phyloP scores from a whole-genome alignment of 2,113 vertebrate species.

The Myrmecobius fasciatus region DNA sequence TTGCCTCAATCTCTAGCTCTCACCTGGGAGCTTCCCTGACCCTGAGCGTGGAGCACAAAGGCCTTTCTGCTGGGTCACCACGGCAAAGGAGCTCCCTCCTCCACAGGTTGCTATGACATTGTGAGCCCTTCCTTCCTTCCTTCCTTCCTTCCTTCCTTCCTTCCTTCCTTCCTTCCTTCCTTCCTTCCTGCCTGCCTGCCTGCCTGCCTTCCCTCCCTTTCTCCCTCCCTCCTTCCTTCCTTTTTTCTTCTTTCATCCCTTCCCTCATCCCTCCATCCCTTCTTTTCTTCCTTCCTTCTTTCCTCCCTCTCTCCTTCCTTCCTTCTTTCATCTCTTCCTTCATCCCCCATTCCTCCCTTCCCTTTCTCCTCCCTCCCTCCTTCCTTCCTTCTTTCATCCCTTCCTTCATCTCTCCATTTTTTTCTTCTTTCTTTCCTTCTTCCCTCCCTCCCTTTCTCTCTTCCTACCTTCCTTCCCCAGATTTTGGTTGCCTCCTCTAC shows the following conservation, averaged over 20 bases:
- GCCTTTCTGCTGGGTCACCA: neutral
- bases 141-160: neutral
- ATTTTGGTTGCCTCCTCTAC: neutral
- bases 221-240: neutral
- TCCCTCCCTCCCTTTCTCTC: neutral
- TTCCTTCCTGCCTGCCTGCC: fast-evolving
- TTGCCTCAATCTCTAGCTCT: conserved; percentile 54
- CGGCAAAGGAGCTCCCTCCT: neutral
- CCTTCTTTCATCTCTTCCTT: neutral
- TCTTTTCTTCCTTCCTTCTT: neutral
- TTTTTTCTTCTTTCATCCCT: neutral
- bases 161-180: neutral
- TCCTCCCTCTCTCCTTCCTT: neutral
- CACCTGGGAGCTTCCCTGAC: neutral
- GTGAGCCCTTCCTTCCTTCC: conserved; percentile 24
- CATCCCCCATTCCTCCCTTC: neutral
- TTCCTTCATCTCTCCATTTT: neutral
- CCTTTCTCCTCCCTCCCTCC: neutral
- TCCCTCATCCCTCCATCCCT: fast-evolving
- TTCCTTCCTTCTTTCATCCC: neutral
- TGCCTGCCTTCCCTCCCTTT: fast-evolving
- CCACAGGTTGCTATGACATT: conserved; percentile 8
- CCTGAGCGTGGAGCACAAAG: neutral
- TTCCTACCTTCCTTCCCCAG: neutral
- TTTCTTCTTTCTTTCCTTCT: no score